Conservation (phyloP, 2,888 invertebrate genomes). For the Meganola albula region DNA sequence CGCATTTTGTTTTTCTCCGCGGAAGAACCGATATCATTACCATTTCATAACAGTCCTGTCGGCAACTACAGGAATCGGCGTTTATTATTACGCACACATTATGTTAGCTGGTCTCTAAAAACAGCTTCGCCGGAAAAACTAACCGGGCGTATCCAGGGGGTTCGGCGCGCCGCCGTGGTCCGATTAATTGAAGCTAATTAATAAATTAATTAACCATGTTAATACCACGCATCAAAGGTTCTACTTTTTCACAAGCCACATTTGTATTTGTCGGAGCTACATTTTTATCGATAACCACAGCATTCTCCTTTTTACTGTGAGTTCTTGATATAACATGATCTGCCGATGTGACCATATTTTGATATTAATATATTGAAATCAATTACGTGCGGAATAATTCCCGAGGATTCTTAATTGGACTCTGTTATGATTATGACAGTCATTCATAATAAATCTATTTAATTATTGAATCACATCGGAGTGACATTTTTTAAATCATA, state of each 20-base stretch:
- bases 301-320: conserved; percentile 53
- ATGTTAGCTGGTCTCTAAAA: conserved; percentile 51
- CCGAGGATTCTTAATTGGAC: conserved; percentile 42
- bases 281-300: conserved; percentile 47
- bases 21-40: conserved; percentile 27
- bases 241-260: conserved; percentile 55
- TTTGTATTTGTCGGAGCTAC: conserved; percentile 50
- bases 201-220: conserved; percentile 74
- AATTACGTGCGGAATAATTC: conserved; percentile 39
- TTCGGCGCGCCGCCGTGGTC: conserved; percentile 48
- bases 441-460: conserved; percentile 45
- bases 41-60: conserved; percentile 44
- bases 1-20: conserved; percentile 33
- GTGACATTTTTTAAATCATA: conserved; percentile 43
- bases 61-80: conserved; percentile 41
- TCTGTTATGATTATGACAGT: conserved; percentile 49
- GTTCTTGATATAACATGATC: conserved; percentile 38
- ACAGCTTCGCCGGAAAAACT: conserved; percentile 58
- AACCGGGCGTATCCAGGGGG: conserved; percentile 51
- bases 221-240: conserved; percentile 59
- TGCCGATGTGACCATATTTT: conserved; percentile 39
- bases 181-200: conserved; percentile 73
- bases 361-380: conserved; percentile 59
- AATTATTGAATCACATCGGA: conserved; percentile 45
- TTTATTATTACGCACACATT: conserved; percentile 42